Evolutionary conservation across 2,888 invertebrate genomes (phyloP).

Genomic region (Masnerella sp.): DNA sequence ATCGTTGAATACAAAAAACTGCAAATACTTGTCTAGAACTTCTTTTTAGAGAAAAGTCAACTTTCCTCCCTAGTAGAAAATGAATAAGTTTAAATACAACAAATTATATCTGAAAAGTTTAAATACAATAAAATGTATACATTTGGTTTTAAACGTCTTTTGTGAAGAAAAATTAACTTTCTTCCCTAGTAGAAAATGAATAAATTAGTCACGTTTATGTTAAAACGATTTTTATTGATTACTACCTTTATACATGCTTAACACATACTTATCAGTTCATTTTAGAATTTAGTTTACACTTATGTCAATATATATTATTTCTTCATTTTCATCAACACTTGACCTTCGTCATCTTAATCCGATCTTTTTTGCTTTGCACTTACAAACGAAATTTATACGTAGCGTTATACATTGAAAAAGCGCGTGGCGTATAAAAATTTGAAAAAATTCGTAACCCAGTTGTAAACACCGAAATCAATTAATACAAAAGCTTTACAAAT

Average conservation of each 20-base stretch:
- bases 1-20: not conserved
- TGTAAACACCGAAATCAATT: not conserved
- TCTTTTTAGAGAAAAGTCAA: no score
- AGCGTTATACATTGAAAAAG: slow-evolving; percentile 21
- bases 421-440: not conserved
- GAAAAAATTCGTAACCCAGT: not conserved
- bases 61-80: no score
- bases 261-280: slow-evolving; percentile 70
- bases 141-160: no score
- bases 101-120: no score
- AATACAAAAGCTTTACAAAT: not conserved
- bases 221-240: slow-evolving; percentile 76
- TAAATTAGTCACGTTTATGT: slow-evolving; percentile 64
- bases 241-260: slow-evolving; percentile 75
- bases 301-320: slow-evolving; percentile 67
- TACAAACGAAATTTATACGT: slow-evolving; percentile 3
- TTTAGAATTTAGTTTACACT: slow-evolving; percentile 63
- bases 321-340: slow-evolving; percentile 45
- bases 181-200: no score
- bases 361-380: slow-evolving; percentile 7
- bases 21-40: no score
- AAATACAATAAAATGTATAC: no score
- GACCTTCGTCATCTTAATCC: slow-evolving; percentile 28
- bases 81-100: no score
- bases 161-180: no score